These are phyloP conservation scores for Catocala nupta DNA, from an alignment of 2,888 invertebrate species.

Conservation along the genomic window DNA sequence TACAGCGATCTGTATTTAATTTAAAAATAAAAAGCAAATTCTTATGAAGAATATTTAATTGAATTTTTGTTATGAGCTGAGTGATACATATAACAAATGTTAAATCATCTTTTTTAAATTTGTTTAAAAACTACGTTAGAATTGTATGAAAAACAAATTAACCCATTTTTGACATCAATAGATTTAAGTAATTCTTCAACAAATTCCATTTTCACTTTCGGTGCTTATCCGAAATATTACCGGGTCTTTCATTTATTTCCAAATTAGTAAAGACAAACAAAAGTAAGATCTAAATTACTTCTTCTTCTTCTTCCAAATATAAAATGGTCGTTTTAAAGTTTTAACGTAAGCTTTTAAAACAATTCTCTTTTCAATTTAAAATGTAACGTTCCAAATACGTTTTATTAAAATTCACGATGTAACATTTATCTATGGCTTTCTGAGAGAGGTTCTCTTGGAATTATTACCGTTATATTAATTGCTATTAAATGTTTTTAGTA, in stretches of 20 bases:
- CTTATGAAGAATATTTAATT: no score
- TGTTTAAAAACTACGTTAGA: no score
- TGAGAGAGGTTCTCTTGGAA: neutral
- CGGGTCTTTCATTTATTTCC: neutral
- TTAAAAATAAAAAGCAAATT: no score
- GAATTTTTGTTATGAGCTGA: no score
- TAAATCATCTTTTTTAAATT: no score
- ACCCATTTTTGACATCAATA: no score
- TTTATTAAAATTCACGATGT: constrained; percentile 8
- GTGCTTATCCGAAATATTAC: no score
- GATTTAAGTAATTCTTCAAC: no score
- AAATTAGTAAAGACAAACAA: constrained; percentile 11
- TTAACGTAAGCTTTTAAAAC: constrained; percentile 5
- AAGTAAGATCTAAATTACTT: neutral
- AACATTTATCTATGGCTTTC: constrained; percentile 1
- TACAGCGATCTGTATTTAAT: no score
- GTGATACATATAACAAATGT: no score
- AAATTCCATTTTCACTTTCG: neutral
- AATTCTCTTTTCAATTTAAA: constrained; percentile 4
- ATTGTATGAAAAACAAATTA: no score
- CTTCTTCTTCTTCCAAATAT: constrained; percentile 3
- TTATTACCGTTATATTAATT: constrained; percentile 11
- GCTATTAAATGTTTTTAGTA: constrained; percentile 6
- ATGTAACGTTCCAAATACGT: constrained; percentile 11
- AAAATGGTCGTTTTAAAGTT: constrained; percentile 19